phyloP scores from a whole-genome alignment of 2,113 vertebrate genomes.

The Tachuris rubrigastra region DNA sequence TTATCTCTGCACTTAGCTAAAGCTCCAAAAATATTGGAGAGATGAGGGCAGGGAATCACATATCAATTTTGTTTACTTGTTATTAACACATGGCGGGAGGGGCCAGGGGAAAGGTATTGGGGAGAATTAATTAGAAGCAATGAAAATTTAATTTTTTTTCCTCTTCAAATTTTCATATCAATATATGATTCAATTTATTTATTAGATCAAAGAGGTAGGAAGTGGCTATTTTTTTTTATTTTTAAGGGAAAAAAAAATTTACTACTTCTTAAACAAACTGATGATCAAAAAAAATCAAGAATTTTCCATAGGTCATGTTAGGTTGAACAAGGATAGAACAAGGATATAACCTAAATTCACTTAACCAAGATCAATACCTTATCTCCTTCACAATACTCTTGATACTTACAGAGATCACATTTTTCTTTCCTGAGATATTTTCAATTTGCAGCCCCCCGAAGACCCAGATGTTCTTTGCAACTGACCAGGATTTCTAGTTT shows the following conservation, averaged over 20 bases:
- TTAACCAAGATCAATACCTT: conserved; percentile 1
- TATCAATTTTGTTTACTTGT: background rate
- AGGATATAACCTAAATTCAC: background rate
- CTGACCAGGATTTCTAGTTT: background rate
- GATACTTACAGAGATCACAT: background rate
- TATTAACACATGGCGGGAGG: background rate
- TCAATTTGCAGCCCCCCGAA: background rate
- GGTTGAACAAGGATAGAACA: background rate
- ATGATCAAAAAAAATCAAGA: background rate
- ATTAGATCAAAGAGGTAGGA: background rate
- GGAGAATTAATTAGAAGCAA: background rate
- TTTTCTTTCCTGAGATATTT: conserved; percentile 12
- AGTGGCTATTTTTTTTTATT: background rate
- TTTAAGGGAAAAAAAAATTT: background rate
- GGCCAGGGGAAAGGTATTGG: background rate
- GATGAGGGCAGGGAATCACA: background rate
- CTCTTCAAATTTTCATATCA: background rate
- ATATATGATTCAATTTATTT: background rate
- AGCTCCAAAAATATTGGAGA: background rate
- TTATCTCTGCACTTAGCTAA: background rate
- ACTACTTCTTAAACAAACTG: background rate
- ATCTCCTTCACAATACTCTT: background rate
- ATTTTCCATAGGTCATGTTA: background rate
- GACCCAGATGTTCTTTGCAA: background rate
- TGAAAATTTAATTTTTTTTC: background rate